A percentile compares a stretch with the other conserved stretches of the same genome.
phyloP scores from a whole-genome alignment of 1,140 invertebrate genomes.

The Orussus abietinus region DNA sequence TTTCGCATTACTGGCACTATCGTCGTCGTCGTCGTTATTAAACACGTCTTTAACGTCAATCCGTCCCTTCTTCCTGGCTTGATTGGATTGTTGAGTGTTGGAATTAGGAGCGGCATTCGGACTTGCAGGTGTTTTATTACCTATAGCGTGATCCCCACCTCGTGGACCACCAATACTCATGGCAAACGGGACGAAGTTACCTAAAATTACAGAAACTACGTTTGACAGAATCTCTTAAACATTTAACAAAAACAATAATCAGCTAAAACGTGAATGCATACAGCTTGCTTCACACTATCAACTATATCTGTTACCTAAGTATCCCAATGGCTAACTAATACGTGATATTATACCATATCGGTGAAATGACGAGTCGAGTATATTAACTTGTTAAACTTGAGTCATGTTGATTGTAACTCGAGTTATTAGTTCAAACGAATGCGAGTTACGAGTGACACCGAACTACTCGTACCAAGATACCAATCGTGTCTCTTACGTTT shows the following conservation, averaged over 20 bases:
- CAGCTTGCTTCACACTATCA: no score
- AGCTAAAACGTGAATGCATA: no score
- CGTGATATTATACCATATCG: no score
- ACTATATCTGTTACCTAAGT: no score
- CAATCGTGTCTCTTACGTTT: no score
- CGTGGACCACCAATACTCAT: conserved; percentile 43
- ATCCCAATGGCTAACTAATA: no score
- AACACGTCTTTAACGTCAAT: conserved; percentile 86
- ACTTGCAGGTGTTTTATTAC: conserved; percentile 49
- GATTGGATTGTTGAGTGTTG: conserved; percentile 33
- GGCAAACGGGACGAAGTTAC: conserved; percentile 51
- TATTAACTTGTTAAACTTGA: no score
- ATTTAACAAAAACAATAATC: not conserved
- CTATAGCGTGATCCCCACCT: conserved; percentile 37
- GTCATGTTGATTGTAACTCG: no score
- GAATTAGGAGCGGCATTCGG: conserved; percentile 31
- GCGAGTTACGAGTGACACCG: no score
- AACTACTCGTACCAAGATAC: no score
- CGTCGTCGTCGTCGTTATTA: conserved; percentile 85
- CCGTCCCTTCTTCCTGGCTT: conserved; percentile 64
- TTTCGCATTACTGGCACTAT: conserved; percentile 62
- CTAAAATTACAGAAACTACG: conserved; percentile 21
- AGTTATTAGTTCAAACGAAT: no score
- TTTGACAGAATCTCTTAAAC: not conserved
- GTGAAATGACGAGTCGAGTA: no score